Conservation (phyloP, 2,888 invertebrate species). For the Gymnocheta viridis region DNA sequence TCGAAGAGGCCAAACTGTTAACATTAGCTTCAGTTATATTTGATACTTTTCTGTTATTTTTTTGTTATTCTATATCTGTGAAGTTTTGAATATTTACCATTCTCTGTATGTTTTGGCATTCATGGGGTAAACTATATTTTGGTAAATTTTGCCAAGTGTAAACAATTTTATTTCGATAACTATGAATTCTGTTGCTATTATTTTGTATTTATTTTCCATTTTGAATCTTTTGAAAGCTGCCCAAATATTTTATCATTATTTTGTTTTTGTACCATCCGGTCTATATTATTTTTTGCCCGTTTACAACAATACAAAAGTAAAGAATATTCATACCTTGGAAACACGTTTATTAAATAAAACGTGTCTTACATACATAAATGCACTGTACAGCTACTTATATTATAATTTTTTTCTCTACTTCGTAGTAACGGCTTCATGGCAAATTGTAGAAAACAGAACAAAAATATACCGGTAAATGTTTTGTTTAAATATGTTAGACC, state of each 20-base stretch:
- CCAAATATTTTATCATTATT: constrained; percentile 22
- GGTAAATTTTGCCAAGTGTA: background rate
- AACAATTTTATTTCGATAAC: background rate
- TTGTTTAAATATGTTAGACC: background rate
- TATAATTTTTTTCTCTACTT: background rate
- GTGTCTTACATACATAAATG: constrained; percentile 45
- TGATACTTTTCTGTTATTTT: background rate
- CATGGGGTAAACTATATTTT: constrained; percentile 17
- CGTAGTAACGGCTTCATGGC: background rate
- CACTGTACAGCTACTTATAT: background rate
- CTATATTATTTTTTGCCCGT: background rate
- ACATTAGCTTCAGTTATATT: background rate
- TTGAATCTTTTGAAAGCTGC: constrained; percentile 1
- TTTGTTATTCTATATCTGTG: background rate
- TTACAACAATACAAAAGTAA: background rate
- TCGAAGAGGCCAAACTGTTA: background rate
- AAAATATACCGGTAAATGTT: background rate
- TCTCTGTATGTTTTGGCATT: background rate
- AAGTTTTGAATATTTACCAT: background rate
- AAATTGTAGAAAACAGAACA: background rate
- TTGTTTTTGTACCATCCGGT: constrained; percentile 31
- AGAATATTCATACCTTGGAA: constrained; percentile 18
- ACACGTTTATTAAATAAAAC: constrained; percentile 59
- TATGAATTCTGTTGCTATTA: background rate
- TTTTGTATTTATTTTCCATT: constrained; percentile 13